These are phyloP conservation scores for Hydractinia echinata DNA, from an alignment of 30 jellyfish, hydroid and myxozoan species.

Conservation along the genomic window DNA sequence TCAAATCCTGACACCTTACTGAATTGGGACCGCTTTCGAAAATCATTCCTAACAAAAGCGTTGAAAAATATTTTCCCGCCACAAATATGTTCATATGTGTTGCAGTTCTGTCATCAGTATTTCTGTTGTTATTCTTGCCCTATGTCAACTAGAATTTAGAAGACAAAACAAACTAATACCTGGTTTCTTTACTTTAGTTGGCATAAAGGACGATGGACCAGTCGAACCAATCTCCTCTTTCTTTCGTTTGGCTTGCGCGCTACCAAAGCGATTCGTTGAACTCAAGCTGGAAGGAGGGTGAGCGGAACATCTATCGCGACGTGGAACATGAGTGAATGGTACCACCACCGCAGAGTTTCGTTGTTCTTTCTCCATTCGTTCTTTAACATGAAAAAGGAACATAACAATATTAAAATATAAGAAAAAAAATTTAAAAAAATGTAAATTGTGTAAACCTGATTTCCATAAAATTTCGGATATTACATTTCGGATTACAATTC, in stretches of 20 bases:
- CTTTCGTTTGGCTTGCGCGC: neutral
- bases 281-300: conserved; percentile 30
- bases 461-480: too few species aligned
- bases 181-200: conserved; percentile 50
- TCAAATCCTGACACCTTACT: too few species aligned
- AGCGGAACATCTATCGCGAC: conserved; percentile 55
- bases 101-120: too few species aligned
- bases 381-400: neutral
- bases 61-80: too few species aligned
- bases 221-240: conserved; percentile 22
- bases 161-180: conserved; percentile 33
- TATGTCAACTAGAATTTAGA: too few species aligned
- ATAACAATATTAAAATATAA: neutral
- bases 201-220: conserved; percentile 30
- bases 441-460: too few species aligned
- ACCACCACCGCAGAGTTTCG: conserved; percentile 56
- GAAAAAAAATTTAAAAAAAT: too few species aligned
- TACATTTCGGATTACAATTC: too few species aligned
- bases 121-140: too few species aligned
- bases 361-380: conserved; percentile 48
- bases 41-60: too few species aligned
- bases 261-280: conserved; percentile 1
- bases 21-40: too few species aligned
- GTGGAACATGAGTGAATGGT: conserved; percentile 53
- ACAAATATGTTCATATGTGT: too few species aligned